Evolutionary conservation across 2,113 vertebrate species (phyloP).

Genomic region (Pipa parva): DNA sequence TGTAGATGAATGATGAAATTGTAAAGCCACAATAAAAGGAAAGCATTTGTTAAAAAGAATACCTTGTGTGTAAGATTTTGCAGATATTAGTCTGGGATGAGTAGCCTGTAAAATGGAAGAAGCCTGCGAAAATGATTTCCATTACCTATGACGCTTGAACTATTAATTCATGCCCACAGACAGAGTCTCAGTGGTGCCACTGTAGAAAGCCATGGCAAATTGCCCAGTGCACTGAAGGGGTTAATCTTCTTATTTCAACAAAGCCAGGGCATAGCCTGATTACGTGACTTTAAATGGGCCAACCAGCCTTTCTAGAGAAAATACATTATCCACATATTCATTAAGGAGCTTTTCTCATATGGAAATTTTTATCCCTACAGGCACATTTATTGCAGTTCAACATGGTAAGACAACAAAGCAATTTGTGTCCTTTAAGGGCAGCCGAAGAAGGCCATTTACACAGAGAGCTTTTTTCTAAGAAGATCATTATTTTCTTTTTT

Average conservation of each 20-base stretch:
- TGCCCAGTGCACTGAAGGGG: constrained; percentile 28
- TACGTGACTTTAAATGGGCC: constrained; percentile 58
- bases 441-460: background rate
- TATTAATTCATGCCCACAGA: background rate
- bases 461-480: background rate
- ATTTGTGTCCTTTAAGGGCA: constrained; percentile 39
- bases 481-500: background rate
- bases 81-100: too few relatives aligned
- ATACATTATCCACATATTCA: constrained; percentile 55
- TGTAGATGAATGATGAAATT: too few relatives aligned
- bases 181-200: background rate
- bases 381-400: constrained; percentile 44
- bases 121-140: too few relatives aligned
- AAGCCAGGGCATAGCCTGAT: constrained; percentile 39
- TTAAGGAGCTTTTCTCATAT: constrained; percentile 61
- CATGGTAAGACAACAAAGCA: constrained; percentile 46
- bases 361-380: constrained; percentile 53
- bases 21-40: too few relatives aligned
- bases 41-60: too few relatives aligned
- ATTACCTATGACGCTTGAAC: too few relatives aligned
- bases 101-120: too few relatives aligned
- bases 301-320: constrained; percentile 54
- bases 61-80: too few relatives aligned
- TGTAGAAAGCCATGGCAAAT: background rate
- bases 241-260: constrained; percentile 28